A percentile compares a stretch with the other conserved stretches of the same genome.
phyloP scores from a whole-genome alignment of 1,140 invertebrate genomes.

The Phymorhynchus buccinoides region DNA sequence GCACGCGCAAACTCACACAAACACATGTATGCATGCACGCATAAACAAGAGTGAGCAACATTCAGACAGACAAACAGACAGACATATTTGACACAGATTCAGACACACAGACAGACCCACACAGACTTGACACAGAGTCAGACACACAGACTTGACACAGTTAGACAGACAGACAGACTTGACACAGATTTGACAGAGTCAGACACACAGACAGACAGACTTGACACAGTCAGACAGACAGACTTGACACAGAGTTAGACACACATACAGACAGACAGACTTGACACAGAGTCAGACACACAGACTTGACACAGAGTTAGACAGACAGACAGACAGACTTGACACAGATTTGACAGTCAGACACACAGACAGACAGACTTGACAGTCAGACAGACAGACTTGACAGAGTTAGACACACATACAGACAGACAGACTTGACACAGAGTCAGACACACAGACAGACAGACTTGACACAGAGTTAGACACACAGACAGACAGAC shows the following conservation, averaged over 20 bases:
- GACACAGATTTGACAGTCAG: background rate
- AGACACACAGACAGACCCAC: background rate
- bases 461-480: background rate
- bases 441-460: constrained; percentile 4
- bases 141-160: background rate
- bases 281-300: too few species aligned
- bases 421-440: background rate
- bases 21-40: too few species aligned
- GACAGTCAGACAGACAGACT: background rate
- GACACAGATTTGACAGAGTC: background rate
- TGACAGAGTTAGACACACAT: background rate
- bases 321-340: background rate
- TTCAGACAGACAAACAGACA: background rate
- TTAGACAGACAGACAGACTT: background rate
- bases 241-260: background rate
- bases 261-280: background rate
- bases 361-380: background rate
- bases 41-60: background rate
- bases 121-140: too few species aligned
- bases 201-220: background rate
- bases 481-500: background rate
- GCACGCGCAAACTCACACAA: too few species aligned
- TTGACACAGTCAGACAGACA: background rate
- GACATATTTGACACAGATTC: background rate
- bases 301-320: background rate